A percentile compares a stretch with the other conserved stretches of the same genome.
These are phyloP conservation scores for Brachyhypopomus occidentalis DNA, from an alignment of 2,113 vertebrate genomes.

Conservation along the genomic window DNA sequence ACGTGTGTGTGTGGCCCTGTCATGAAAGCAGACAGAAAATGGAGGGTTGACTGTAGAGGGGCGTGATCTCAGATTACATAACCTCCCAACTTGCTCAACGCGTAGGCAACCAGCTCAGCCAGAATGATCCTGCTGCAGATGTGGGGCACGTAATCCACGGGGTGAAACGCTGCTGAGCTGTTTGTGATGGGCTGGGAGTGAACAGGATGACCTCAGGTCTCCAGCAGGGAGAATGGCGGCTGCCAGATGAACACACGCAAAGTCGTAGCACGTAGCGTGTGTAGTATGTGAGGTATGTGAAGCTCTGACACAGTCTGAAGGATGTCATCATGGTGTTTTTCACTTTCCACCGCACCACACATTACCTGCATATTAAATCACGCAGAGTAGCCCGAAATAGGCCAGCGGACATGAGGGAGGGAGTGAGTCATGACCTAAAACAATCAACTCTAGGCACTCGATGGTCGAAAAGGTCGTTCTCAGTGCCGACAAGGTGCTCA, in stretches of 20 bases:
- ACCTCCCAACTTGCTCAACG: background rate
- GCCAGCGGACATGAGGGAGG: background rate
- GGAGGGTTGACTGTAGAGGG: background rate
- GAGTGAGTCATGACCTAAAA: slow-evolving; percentile 5
- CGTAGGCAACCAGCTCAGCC: background rate
- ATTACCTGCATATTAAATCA: background rate
- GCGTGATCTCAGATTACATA: slow-evolving; percentile 6
- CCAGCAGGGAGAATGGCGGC: too few relatives aligned
- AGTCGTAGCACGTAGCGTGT: too few relatives aligned
- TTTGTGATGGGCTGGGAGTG: background rate
- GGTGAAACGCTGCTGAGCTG: slow-evolving; percentile 14
- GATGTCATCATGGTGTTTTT: background rate
- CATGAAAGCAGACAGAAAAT: background rate
- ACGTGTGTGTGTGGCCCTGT: too few relatives aligned
- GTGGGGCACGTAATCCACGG: slow-evolving; percentile 21
- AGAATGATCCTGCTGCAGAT: slow-evolving; percentile 16
- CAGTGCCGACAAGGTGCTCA: background rate
- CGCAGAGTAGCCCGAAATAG: background rate
- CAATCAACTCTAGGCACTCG: background rate
- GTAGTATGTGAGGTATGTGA: background rate
- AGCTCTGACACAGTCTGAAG: too few relatives aligned
- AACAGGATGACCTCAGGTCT: background rate
- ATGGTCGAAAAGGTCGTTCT: background rate
- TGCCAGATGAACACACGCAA: background rate
- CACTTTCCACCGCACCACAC: background rate